phyloP scores from a whole-genome alignment of 1,140 invertebrate genomes.

The Drosophila varians region DNA sequence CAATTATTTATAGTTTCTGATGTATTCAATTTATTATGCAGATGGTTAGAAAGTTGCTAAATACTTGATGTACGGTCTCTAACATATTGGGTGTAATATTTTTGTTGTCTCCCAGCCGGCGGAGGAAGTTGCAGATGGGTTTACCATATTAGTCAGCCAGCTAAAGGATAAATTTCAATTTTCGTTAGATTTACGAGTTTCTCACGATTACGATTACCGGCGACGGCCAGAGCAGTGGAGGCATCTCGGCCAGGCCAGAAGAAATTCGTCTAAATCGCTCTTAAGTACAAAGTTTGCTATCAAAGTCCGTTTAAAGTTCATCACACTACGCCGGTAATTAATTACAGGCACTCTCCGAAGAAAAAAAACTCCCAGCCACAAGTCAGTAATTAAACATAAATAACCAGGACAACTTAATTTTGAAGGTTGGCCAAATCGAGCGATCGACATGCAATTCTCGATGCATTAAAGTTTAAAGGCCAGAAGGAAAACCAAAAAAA shows the following conservation, averaged over 20 bases:
- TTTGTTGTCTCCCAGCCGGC: conserved; percentile 2
- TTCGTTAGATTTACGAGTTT: conserved; percentile 27
- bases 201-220: conserved; percentile 46
- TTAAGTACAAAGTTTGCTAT: conserved; percentile 41
- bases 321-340: conserved; percentile 67
- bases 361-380: conserved; percentile 31
- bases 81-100: conserved; percentile 71
- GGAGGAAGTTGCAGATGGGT: conserved; percentile 28
- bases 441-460: conserved; percentile 72
- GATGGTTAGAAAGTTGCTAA: conserved; percentile 76
- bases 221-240: neutral
- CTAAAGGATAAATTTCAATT: conserved; percentile 14
- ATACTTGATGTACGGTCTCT: conserved; percentile 70
- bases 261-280: conserved; percentile 29
- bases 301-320: conserved; percentile 67
- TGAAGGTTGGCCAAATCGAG: conserved; percentile 65
- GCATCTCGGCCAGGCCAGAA: neutral
- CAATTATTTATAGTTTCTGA: conserved; percentile 81
- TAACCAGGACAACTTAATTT: conserved; percentile 74
- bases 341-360: conserved; percentile 44
- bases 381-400: conserved; percentile 65
- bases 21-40: conserved; percentile 82
- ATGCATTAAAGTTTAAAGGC: conserved; percentile 76
- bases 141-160: conserved; percentile 25
- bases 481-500: conserved; percentile 33